phyloP scores from a whole-genome alignment of 2,888 invertebrate species.

The Netelia fuscicornis region DNA sequence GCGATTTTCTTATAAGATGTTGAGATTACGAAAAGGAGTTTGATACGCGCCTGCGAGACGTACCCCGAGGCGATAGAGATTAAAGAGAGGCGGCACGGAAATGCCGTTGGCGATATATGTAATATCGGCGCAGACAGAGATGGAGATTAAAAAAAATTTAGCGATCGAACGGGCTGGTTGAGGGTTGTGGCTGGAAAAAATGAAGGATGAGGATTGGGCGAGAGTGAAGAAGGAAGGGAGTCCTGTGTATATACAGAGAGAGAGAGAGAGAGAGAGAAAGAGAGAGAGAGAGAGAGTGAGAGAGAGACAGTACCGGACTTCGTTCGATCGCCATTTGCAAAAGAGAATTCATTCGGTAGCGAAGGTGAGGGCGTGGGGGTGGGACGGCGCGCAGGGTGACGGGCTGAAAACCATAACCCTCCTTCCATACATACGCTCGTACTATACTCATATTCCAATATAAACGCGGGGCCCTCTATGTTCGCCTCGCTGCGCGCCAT shows the following conservation, averaged over 20 bases:
- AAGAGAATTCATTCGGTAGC: constrained; percentile 48
- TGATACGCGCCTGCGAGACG: constrained; percentile 63
- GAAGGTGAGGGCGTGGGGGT: constrained; percentile 19
- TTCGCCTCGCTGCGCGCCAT: constrained; percentile 80
- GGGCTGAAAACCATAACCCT: constrained; percentile 50
- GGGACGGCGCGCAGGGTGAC: background rate
- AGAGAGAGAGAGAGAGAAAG: constrained; percentile 6
- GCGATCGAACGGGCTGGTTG: too few species aligned
- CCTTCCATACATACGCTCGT: constrained; percentile 61
- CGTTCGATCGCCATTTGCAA: constrained; percentile 57
- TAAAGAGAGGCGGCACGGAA: constrained; percentile 67
- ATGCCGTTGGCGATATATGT: constrained; percentile 72
- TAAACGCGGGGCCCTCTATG: constrained; percentile 75
- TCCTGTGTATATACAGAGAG: constrained; percentile 44
- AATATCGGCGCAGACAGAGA: constrained; percentile 69
- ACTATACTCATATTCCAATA: constrained; percentile 77
- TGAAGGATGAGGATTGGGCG: background rate
- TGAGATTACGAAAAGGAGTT: constrained; percentile 67
- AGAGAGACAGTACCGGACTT: constrained; percentile 24
- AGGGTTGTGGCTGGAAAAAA: background rate
- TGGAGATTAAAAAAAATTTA: constrained; percentile 16
- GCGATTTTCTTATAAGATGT: constrained; percentile 66
- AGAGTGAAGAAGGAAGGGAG: constrained; percentile 57
- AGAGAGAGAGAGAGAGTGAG: too few species aligned
- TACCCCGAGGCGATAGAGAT: constrained; percentile 58